Base-by-base conservation (phyloP, 1,140 invertebrate genomes). In the Cylas formicarius region DNA sequence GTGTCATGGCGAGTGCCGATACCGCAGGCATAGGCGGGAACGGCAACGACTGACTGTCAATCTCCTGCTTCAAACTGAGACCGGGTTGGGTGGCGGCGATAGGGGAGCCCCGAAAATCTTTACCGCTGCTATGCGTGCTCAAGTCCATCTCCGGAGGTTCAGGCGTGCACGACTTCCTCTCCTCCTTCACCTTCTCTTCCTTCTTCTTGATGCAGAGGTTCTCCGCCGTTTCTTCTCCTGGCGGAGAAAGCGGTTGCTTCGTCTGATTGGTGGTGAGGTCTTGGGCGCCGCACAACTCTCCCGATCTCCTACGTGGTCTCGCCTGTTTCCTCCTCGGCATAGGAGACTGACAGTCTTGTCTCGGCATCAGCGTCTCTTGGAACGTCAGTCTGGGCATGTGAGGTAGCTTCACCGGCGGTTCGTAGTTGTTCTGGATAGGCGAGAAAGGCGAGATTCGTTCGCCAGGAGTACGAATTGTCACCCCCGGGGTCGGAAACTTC, bases 311-410 rank as follows among this genome's bases (percentile, higher is more conserved):
- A 14, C 86, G 64, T 2, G 87, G 87, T 9, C 86, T 67, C 1
- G 86, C 86, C 65, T 90, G 81, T 56, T 88, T 88, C 22, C 86
- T 69, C 19, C 85, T 67, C 1, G 84, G 83, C 55, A 85, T 70
- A 0, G 84, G 84, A 14, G 84, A 86, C 26, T 75, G 73, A 38
- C 81, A 81, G 18, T 62, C 58, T 55, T 57, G 22, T 21, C 55
- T 23, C 14, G 56, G 53, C 13, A 53, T 44, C 13, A 60, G 46
- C 19, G 45, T 52, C 14, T 69, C 67, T 5, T 65, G 68, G 57
- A 74, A 76, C 29, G 68, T 69, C 29, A 73, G 41, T 39, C 74
- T 68, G 16, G 67, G 56, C 63, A 75, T 70, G 50, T 72, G 69
- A 29, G 72, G 66, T 21, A 70, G 52, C 47, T 69, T 67, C n/a